These are phyloP conservation scores for Lamprologus callipterus DNA, from an alignment of 2,113 vertebrate species.

Conservation along the genomic window DNA sequence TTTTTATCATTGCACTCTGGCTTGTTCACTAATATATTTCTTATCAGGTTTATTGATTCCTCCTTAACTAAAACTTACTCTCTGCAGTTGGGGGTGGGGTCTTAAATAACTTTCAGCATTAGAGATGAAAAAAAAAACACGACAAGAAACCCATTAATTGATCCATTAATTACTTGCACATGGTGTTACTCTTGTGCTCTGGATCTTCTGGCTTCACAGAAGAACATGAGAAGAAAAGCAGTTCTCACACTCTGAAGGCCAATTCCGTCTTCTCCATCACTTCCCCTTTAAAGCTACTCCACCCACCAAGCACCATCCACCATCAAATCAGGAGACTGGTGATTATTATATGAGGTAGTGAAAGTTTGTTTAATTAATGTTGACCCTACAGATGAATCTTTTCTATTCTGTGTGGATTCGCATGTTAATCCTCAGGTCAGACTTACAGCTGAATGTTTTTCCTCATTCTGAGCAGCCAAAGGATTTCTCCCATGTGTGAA, in stretches of 20 bases:
- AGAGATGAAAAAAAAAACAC: not conserved
- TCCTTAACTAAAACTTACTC: not conserved
- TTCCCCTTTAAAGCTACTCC: not conserved
- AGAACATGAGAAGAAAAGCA: fast-evolving
- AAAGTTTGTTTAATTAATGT: not conserved
- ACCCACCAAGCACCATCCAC: not conserved
- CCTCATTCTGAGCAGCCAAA: not conserved
- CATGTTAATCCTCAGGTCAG: not conserved
- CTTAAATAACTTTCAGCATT: not conserved
- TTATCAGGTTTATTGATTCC: not conserved
- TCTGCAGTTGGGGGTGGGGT: not conserved
- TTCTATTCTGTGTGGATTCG: not conserved
- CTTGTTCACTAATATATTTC: not conserved
- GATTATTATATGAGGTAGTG: not conserved
- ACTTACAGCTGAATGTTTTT: not conserved
- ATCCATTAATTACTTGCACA: not conserved
- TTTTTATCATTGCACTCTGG: not conserved
- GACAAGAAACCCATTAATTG: not conserved
- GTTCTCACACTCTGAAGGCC: not conserved
- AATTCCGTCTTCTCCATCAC: fast-evolving
- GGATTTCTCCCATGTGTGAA: not conserved
- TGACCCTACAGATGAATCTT: not conserved
- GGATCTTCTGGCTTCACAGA: not conserved
- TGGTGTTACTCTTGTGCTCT: not conserved
- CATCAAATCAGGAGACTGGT: not conserved